Conservation (phyloP, 1,140 invertebrate species). For the Ostrea denselamellosa region DNA sequence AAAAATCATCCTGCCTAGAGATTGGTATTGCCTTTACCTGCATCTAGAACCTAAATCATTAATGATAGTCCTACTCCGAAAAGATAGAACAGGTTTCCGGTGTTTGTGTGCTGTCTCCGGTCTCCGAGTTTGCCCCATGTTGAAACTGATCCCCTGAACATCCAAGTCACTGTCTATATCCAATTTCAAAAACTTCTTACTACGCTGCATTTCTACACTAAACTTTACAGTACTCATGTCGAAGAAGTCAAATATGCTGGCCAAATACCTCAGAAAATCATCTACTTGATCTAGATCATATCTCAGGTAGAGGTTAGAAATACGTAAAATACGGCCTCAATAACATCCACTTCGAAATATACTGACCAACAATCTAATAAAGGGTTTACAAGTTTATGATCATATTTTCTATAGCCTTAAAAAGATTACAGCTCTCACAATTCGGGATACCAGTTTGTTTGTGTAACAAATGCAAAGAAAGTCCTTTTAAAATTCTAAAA, state of each 20-base stretch:
- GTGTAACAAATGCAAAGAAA: conserved; percentile 20
- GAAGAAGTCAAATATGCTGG: not conserved
- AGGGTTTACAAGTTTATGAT: conserved; percentile 25
- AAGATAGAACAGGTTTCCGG: not conserved
- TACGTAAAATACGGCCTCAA: not conserved
- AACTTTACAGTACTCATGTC: not conserved
- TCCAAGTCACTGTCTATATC: conserved; percentile 38
- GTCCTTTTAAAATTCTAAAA: not conserved
- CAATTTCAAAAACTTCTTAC: conserved; percentile 27
- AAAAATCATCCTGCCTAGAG: too few relatives aligned
- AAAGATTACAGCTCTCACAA: conserved; percentile 7
- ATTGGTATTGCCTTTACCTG: not conserved
- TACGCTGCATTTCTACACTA: not conserved
- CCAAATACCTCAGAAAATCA: not conserved
- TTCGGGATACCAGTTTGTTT: conserved; percentile 10
- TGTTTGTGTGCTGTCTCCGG: not conserved
- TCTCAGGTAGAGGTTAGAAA: not conserved
- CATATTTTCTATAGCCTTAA: conserved; percentile 31
- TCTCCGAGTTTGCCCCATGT: not conserved
- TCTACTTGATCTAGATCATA: not conserved
- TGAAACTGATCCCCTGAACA: conserved; percentile 19
- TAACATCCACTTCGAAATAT: not conserved
- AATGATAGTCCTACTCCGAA: conserved; percentile 1
- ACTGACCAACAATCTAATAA: conserved; percentile 1
- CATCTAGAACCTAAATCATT: not conserved